Base-by-base conservation (phyloP, 1,140 invertebrate species). In the Phthorimaea operculella region DNA sequence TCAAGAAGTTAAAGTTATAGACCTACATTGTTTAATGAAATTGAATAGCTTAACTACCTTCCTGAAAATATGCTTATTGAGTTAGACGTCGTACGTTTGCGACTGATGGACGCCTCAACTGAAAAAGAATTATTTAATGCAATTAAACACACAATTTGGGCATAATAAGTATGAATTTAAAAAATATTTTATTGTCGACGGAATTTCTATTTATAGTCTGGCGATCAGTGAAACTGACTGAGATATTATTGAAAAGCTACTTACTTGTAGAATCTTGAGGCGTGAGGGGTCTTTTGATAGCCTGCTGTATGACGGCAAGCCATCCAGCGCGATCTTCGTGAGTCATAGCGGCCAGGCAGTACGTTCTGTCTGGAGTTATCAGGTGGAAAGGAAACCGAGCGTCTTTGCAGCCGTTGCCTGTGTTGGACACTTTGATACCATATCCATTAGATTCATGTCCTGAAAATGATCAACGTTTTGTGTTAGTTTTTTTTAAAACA, bases 311-410 rank as follows among this genome's bases (percentile, higher is more conserved):
- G 17, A 90, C 90, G 11, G 88, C 85, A 33, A 96, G 93, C 95
- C 95, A 97, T 51, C 91, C 87, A 57, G 92, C 89, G 67, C 93
- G 81, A 58, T 96, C 94, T 14, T 92, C 89, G 56, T 92, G 90
- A 1, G 88, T 91, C 58, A 91, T 88, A 10, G 94, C 92, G n/a
- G 93, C 93, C n/a, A 97, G 85, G 58, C 94, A 89, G 79, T 91
- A 97, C 45, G 89, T 90, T 56, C 95, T 80, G 45, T 94, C 92
- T 0, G 95, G 95, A 1, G 95, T 96, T 63, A 90, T 89, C n/a
- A 97, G 84, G 16, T 93, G 93, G 80, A 97, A 97, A n/a, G 91
- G 90, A 74, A 91, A 94, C 8, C 91, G 89, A 66, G 92, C 90
- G 60, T 92, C 90, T 68, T 90, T 91, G 63, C 89, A 91, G 16